Conservation (phyloP, 2,888 invertebrate genomes). For the Merodon equestris region DNA sequence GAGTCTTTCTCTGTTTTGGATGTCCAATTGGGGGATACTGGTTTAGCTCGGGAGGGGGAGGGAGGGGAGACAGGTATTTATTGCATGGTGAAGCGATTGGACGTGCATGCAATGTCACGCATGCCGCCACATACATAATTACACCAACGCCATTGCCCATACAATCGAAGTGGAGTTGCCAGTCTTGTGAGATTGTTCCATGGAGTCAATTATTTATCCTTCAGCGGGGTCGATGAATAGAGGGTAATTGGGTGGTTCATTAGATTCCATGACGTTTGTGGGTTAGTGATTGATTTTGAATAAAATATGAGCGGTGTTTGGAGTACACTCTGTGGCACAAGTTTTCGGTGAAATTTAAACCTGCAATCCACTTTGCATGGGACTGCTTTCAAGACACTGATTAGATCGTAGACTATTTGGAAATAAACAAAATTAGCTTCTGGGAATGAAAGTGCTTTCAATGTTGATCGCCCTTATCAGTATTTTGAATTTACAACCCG, state of each 20-base stretch:
- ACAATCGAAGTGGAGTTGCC: constrained; percentile 45
- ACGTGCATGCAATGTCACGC: constrained; percentile 68
- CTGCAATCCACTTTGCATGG: too few species aligned
- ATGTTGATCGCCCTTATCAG: neutral
- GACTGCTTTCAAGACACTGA: too few species aligned
- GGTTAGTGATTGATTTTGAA: too few species aligned
- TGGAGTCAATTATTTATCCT: constrained; percentile 28
- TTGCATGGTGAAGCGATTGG: constrained; percentile 47
- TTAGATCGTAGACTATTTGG: too few species aligned
- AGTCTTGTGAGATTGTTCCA: constrained; percentile 2
- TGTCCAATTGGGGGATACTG: neutral
- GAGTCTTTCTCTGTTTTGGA: neutral
- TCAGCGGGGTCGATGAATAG: constrained; percentile 3
- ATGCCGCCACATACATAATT: constrained; percentile 64
- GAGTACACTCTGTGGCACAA: too few species aligned
- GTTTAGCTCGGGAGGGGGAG: neutral
- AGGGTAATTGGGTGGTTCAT: constrained; percentile 8
- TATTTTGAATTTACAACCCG: neutral
- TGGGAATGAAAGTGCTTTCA: too few species aligned
- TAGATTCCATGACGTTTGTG: neutral
- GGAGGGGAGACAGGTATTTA: constrained; percentile 15
- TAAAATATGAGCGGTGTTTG: too few species aligned
- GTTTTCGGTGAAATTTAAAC: constrained; percentile 22
- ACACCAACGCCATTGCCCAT: constrained; percentile 41
- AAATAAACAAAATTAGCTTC: too few species aligned